Conservation (phyloP, 2,888 invertebrate species). For the Cheilosia vernalis region DNA sequence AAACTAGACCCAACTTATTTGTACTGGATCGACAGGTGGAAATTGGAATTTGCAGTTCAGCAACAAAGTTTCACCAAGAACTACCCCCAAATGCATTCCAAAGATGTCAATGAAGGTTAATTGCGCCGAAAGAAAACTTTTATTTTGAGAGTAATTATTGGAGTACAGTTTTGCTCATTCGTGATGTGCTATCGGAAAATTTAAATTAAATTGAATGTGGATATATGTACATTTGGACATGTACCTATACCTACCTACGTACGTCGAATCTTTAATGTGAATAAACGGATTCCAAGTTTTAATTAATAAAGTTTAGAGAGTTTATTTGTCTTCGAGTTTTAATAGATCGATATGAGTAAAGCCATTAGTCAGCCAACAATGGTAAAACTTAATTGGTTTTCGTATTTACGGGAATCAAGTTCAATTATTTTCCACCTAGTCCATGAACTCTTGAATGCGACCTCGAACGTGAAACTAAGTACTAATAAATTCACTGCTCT, state of each 20-base stretch:
- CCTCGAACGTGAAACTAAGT: too few relatives aligned
- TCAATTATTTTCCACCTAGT: too few relatives aligned
- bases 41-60: constrained; percentile 59
- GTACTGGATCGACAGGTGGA: constrained; percentile 49
- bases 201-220: constrained; percentile 28
- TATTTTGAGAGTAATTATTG: constrained; percentile 30
- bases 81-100: constrained; percentile 20
- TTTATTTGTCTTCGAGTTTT: background rate
- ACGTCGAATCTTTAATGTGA: constrained; percentile 6
- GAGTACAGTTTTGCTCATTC: constrained; percentile 7
- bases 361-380: background rate
- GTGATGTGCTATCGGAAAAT: constrained; percentile 8
- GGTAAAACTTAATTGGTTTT: background rate
- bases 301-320: constrained; percentile 26
- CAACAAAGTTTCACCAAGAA: constrained; percentile 19
- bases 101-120: constrained; percentile 61
- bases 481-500: too few relatives aligned
- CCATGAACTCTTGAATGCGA: too few relatives aligned
- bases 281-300: constrained; percentile 22
- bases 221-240: background rate
- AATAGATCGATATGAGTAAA: background rate
- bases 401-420: background rate
- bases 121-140: constrained; percentile 50
- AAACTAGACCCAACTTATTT: constrained; percentile 59
- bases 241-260: too few relatives aligned